Evolutionary conservation across 1,140 invertebrate genomes (phyloP).

Genomic region (Zelostemma sp.): DNA sequence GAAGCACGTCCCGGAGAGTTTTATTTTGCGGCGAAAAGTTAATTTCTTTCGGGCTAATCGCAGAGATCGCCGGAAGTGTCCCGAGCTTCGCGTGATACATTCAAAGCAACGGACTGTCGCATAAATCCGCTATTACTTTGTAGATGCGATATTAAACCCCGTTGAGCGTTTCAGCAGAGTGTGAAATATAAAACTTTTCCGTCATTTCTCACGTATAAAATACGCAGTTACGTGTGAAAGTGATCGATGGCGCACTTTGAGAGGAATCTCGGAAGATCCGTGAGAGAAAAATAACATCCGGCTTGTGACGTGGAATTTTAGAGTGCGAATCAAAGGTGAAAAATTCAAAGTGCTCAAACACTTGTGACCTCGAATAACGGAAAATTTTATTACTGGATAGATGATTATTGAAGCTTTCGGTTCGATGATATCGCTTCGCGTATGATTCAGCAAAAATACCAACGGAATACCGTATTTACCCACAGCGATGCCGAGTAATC

Average conservation of each 20-base stretch:
- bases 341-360: no score
- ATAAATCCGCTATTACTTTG: conserved; percentile 2
- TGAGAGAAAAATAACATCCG: background rate
- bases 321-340: no score
- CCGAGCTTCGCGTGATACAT: conserved; percentile 2
- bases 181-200: conserved; percentile 17
- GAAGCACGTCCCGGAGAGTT: background rate
- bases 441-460: no score
- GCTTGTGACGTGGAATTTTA: no score
- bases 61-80: background rate
- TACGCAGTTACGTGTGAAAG: conserved; percentile 4
- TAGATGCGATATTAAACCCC: background rate
- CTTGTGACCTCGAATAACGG: no score
- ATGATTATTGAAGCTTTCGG: no score
- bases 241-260: background rate
- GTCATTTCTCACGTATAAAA: conserved; percentile 1
- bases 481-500: no score
- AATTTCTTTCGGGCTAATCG: background rate
- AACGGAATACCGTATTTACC: no score
- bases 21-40: background rate
- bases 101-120: conserved; percentile 16
- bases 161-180: conserved; percentile 9
- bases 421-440: no score
- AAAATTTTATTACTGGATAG: no score
- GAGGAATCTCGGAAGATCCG: background rate